Base-by-base conservation (phyloP, 2,797 vertebrate species). In the Sebastes diaconus region DNA sequence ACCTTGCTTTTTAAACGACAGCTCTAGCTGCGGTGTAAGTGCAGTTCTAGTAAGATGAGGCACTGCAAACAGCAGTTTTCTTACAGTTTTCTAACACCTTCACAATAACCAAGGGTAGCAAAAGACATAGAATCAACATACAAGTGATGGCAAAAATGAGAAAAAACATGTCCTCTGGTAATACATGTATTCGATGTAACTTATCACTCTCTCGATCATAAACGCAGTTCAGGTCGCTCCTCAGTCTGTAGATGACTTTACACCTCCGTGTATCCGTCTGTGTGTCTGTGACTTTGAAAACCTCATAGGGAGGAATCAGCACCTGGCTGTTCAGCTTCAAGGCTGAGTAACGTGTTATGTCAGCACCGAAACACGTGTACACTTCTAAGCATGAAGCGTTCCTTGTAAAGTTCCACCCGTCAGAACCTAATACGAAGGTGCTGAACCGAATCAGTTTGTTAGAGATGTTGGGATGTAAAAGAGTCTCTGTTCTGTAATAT, bases 271-370 rank as follows among this genome's bases (percentile, higher is more conserved):
- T 24, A 8, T 73, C 55, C 7, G 24, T 75, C 63, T 54, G 46
- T 2, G 57, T 34, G 18, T 29, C 64, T 32, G 66, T 69, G 27
- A 93, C 78, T 57, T 39, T 88, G 73, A 89, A 91, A 1, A 84
- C 76, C 63, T 93, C 90, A 46, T 86, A 90, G 0, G 90, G 84
- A 39, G 92, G 90, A 85, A 93, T 90, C 8, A 89, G 71, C 24
- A 89, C 84, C 79, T 92, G 87, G 9, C 29, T 67, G 3, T n/a
- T 61, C 18, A 8, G 16, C 36, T 77, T 67, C 27, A 82, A 18
- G 5, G 75, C 69, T 9, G 92, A 91, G 34, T 91, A 91, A 32
- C 64, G 24, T 4, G 81, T 83, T 22, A 91, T 1, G 2, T 93
- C 69, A 16, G 87, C 83, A 27, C 89, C 85, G 16, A 92, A 93